A percentile compares a stretch with the other conserved stretches of the same genome.
phyloP scores from a whole-genome alignment of 2,888 invertebrate genomes.

The Chymomyza procnemis region DNA sequence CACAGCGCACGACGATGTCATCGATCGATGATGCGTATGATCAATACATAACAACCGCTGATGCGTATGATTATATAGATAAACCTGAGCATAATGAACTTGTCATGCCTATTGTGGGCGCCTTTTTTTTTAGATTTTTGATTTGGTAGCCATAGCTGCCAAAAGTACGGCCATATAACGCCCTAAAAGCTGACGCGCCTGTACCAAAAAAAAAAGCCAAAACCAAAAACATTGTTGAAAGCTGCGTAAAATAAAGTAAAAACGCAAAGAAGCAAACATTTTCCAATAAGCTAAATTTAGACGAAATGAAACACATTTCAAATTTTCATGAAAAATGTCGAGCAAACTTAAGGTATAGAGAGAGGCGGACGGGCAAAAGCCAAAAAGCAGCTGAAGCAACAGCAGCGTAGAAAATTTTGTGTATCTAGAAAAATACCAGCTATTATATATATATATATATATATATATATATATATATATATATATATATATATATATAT shows the following conservation, averaged over 20 bases:
- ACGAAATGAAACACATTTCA: constrained; percentile 72
- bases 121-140: background rate
- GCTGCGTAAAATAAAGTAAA: constrained; percentile 5
- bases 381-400: constrained; percentile 10
- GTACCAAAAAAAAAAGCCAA: constrained; percentile 22
- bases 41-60: background rate
- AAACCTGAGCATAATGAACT: background rate
- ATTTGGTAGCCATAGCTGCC: background rate
- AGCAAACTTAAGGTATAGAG: background rate
- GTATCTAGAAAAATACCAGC: constrained; percentile 59
- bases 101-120: background rate
- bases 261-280: constrained; percentile 41
- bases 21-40: background rate
- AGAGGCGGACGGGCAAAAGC: constrained; percentile 17
- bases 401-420: constrained; percentile 43
- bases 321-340: constrained; percentile 57
- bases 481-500: constrained; percentile 31
- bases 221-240: constrained; percentile 12
- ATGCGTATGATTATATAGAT: background rate
- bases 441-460: constrained; percentile 30
- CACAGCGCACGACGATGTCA: background rate
- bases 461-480: constrained; percentile 5
- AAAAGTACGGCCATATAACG: constrained; percentile 25
- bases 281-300: constrained; percentile 72
- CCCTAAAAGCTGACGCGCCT: constrained; percentile 27